Conservation (phyloP, 2,888 invertebrate species). For the Sarcophaga caerulescens region DNA sequence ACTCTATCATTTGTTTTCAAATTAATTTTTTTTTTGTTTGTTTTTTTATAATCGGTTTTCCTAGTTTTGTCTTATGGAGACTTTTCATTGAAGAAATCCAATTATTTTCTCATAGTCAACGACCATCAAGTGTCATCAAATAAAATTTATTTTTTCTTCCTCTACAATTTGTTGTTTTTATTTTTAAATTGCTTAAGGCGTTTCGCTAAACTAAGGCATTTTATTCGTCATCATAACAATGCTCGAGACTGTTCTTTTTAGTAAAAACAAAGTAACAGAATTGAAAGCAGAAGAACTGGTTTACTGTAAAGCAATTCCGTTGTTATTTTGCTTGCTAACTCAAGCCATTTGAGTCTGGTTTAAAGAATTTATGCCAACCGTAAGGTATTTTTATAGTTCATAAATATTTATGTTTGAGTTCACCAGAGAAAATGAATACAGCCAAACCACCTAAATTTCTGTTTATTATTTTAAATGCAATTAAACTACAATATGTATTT, state of each 20-base stretch:
- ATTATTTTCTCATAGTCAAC: slow-evolving; percentile 21
- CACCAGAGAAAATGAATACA: too few relatives aligned
- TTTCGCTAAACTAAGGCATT: too few relatives aligned
- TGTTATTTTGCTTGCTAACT: too few relatives aligned
- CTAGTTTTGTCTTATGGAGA: slow-evolving; percentile 8
- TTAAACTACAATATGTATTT: too few relatives aligned
- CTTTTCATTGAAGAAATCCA: slow-evolving; percentile 3
- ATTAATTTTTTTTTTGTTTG: background rate
- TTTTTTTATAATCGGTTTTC: background rate
- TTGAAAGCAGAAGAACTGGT: slow-evolving; percentile 3
- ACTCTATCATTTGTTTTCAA: too few relatives aligned
- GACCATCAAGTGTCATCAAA: slow-evolving; percentile 34
- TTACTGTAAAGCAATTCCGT: background rate
- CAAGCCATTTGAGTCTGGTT: too few relatives aligned
- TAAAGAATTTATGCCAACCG: too few relatives aligned
- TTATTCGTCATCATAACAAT: background rate
- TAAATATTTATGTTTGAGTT: too few relatives aligned
- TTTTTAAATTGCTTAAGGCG: background rate
- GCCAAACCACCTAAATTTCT: too few relatives aligned
- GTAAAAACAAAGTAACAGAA: background rate
- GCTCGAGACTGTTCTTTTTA: slow-evolving; percentile 1
- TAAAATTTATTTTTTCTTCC: background rate
- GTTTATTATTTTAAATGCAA: too few relatives aligned
- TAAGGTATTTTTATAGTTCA: too few relatives aligned
- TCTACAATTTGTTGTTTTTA: background rate